Base-by-base conservation (phyloP, 1,140 invertebrate genomes). In the Cyclargus thomasi region DNA sequence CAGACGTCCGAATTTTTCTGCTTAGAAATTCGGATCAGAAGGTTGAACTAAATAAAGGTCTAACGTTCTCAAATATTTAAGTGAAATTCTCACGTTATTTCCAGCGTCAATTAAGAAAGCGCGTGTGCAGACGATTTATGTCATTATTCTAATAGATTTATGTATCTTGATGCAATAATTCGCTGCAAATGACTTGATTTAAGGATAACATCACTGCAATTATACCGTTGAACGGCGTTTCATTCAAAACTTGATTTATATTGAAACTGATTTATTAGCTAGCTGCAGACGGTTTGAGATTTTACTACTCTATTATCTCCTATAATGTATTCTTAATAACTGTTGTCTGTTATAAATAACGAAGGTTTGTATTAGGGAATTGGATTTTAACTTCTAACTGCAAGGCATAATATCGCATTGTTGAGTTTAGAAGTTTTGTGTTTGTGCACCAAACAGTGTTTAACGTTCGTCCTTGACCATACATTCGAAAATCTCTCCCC, bases 81-180 rank as follows among this genome's bases (percentile, higher is more conserved):
- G 6, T 47, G 10, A 47, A 47, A 14, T 47, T 47, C 39, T 47
- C 39, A 59, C 55, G 21, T 8, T 59, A 59, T 59, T 59, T 59
- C 55, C 14, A 11, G 55, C 17, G 3, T 59, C 55, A 59, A 59
- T 59, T 59, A 59, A 59, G 55, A 59, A 59, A 59, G 55, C 55
- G 4, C 20, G 18, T 20, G 55, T 55, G 20, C 7, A 21, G 20
- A 11, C 55, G 55, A 59, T 59, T 59, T 59, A 59, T 59, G 17
- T 59, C 55, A 22, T 59, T 59, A 59, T 59, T 59, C 7, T 59
- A 59, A 20, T 59, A 59, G 55, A 59, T 59, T 59, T 59, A 59
- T 59, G 20, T 59, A 18, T 59, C 55, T 59, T 21, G 18, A 11
- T 18, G 55, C 10, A 59, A 21, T 59, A 20, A 59, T 18, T 59